phyloP scores from a whole-genome alignment of 2,113 vertebrate genomes.

The Lathamus discolor region DNA sequence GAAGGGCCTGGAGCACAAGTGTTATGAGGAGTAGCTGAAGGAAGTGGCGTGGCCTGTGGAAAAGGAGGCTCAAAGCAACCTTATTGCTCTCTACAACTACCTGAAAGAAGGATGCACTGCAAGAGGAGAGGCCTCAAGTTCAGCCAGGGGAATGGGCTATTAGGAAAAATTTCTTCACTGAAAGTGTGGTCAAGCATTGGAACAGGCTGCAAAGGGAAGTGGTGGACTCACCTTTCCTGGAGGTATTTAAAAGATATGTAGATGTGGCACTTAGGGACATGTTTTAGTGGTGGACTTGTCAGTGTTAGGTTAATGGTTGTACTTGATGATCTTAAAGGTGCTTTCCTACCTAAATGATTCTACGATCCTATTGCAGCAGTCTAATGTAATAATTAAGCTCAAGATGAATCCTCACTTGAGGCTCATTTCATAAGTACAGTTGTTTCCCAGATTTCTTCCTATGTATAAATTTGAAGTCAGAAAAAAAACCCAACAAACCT shows the following conservation, averaged over 20 bases:
- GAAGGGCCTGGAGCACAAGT: not conserved
- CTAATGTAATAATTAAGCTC: not conserved
- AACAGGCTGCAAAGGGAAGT: not conserved
- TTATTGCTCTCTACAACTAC: not conserved
- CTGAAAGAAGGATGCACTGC: not conserved
- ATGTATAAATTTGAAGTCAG: not conserved
- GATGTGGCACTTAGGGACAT: not conserved
- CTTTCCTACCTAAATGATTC: not conserved
- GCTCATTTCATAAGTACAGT: not conserved
- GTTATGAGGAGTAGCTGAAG: rapidly evolving
- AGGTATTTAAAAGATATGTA: rapidly evolving
- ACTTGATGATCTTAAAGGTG: not conserved
- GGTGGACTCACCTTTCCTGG: not conserved
- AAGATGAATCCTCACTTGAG: not conserved
- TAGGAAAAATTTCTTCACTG: not conserved
- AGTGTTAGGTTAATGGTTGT: rapidly evolving
- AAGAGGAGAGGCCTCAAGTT: not conserved
- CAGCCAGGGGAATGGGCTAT: not conserved
- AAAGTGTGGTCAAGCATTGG: not conserved
- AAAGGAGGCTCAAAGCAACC: not conserved
- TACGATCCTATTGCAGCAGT: not conserved
- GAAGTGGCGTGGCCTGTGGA: not conserved
- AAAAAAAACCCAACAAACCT: too few relatives aligned
- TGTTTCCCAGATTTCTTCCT: not conserved
- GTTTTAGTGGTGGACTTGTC: not conserved